These are phyloP conservation scores for Sebastes itinus DNA, from an alignment of 2,797 vertebrate species.

Conservation along the genomic window DNA sequence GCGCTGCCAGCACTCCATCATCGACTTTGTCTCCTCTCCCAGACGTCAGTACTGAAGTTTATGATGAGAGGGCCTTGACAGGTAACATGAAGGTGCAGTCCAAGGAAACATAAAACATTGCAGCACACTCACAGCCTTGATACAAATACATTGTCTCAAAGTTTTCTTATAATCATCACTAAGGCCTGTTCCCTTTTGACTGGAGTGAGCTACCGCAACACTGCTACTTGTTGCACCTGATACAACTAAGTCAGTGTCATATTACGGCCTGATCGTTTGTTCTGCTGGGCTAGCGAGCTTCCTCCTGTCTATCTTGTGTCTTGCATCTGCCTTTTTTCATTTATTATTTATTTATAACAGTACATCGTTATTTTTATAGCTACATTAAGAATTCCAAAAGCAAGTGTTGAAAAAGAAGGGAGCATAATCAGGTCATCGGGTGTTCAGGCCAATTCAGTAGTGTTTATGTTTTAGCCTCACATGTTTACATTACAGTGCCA, in stretches of 20 bases:
- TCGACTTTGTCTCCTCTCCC: not conserved
- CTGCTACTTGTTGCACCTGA: not conserved
- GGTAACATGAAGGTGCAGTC: not conserved
- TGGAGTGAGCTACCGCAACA: not conserved
- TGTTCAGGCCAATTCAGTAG: not conserved
- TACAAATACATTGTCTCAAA: not conserved
- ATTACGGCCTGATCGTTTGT: not conserved
- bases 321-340: not conserved
- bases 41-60: not conserved
- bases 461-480: conserved; percentile 19
- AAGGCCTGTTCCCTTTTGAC: not conserved
- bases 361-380: not conserved
- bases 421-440: not conserved
- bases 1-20: not conserved
- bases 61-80: not conserved
- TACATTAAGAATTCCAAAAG: not conserved
- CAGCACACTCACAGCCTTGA: not conserved
- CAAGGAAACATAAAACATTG: not conserved
- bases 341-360: not conserved
- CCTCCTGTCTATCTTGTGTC: not conserved
- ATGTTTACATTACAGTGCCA: conserved; percentile 39
- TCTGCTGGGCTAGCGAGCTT: not conserved
- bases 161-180: not conserved
- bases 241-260: not conserved
- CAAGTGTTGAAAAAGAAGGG: not conserved